These are phyloP conservation scores for Thamnaconus septentrionalis DNA, from an alignment of 2,113 vertebrate genomes.

Conservation along the genomic window DNA sequence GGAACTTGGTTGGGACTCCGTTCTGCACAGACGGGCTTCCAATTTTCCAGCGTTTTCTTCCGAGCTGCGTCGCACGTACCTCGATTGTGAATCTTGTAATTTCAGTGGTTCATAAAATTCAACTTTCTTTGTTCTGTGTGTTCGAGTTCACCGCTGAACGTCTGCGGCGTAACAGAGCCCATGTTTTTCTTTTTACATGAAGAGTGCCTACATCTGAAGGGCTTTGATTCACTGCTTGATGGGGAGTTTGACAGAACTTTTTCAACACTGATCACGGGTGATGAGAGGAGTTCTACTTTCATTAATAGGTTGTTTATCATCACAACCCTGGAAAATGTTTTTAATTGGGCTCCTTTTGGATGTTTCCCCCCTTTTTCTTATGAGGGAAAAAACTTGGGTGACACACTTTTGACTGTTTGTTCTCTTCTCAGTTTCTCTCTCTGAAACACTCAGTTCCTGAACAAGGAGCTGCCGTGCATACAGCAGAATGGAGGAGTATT, in stretches of 20 bases:
- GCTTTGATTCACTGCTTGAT: slow-evolving; percentile 7
- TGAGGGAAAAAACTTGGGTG: neutral
- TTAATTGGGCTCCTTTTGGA: too few species aligned
- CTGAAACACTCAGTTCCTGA: too few species aligned
- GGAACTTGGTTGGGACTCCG: too few species aligned
- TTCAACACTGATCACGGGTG: slow-evolving; percentile 12
- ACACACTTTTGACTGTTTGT: too few species aligned
- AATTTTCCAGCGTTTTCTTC: neutral
- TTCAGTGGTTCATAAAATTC: slow-evolving; percentile 40
- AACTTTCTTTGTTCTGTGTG: slow-evolving; percentile 29
- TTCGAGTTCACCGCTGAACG: slow-evolving; percentile 31
- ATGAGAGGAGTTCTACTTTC: slow-evolving; percentile 1
- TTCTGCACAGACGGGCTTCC: too few species aligned
- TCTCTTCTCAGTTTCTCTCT: too few species aligned
- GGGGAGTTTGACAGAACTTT: slow-evolving; percentile 14
- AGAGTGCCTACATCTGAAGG: slow-evolving; percentile 11
- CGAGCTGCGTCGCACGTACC: slow-evolving; percentile 8
- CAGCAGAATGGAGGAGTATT: too few species aligned
- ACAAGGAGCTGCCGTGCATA: too few species aligned
- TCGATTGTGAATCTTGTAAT: slow-evolving; percentile 33
- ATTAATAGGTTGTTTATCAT: neutral
- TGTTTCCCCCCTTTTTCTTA: too few species aligned
- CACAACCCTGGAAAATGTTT: neutral
- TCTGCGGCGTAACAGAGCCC: slow-evolving; percentile 6
- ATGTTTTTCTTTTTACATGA: slow-evolving; percentile 6